These are phyloP conservation scores for Prenolepis imparis DNA, from an alignment of 2,888 invertebrate genomes.

Conservation along the genomic window DNA sequence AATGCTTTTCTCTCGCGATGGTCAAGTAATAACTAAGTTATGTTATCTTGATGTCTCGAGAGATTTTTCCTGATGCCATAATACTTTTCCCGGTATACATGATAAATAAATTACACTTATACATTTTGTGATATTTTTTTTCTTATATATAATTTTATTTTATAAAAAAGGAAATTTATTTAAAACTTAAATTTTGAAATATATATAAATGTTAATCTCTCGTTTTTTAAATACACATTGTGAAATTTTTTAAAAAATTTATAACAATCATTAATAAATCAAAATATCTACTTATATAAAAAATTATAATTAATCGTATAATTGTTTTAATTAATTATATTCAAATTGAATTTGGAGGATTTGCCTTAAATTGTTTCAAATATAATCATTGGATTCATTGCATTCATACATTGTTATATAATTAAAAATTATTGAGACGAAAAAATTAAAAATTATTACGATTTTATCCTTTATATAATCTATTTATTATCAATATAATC, in stretches of 20 bases:
- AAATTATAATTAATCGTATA: neutral
- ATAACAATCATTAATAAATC: neutral
- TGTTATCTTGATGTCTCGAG: neutral
- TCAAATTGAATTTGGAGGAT: neutral
- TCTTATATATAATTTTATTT: neutral
- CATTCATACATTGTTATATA: neutral
- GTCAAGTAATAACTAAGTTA: slow-evolving; percentile 37
- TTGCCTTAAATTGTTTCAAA: neutral
- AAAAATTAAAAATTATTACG: neutral
- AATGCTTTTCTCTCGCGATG: slow-evolving; percentile 55
- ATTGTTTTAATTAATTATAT: neutral
- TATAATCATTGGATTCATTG: neutral
- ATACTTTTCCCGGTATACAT: neutral
- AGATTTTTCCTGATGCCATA: neutral
- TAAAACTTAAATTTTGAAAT: neutral
- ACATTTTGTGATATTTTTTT: neutral
- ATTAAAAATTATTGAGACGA: too few relatives aligned
- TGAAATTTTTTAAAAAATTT: neutral
- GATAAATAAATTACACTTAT: neutral
- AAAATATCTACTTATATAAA: neutral
- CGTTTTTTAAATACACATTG: neutral
- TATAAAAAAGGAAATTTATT: neutral
- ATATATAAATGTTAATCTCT: neutral
- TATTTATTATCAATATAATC: neutral
- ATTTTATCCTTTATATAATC: slow-evolving; percentile 9